phyloP scores from a whole-genome alignment of 2,113 vertebrate genomes.

The Thamnaconus septentrionalis region DNA sequence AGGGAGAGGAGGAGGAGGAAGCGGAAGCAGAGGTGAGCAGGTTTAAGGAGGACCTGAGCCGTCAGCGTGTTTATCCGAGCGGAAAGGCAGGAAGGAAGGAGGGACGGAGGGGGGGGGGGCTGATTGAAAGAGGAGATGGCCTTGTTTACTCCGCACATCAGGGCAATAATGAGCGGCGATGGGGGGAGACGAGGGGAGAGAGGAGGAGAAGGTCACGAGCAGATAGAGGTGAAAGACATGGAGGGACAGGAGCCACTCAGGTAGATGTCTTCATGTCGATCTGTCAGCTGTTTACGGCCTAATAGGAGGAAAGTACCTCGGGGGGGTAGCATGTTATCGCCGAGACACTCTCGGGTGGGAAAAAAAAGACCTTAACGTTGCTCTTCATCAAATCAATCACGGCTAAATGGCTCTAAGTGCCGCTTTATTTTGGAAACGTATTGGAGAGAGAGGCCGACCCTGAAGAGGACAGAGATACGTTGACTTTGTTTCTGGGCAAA shows the following conservation, averaged over 20 bases:
- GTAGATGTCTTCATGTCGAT: slow-evolving; percentile 11
- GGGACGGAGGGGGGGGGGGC: slow-evolving; percentile 6
- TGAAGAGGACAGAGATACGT: slow-evolving; percentile 1
- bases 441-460: not conserved
- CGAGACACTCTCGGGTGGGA: slow-evolving; percentile 1
- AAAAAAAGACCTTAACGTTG: not conserved
- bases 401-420: not conserved
- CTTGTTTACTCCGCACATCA: slow-evolving; percentile 46
- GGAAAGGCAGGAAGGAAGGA: slow-evolving; percentile 19
- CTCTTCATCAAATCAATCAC: slow-evolving; percentile 1
- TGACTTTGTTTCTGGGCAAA: not conserved
- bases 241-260: slow-evolving; percentile 13
- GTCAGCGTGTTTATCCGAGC: slow-evolving; percentile 26
- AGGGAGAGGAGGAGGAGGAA: not conserved
- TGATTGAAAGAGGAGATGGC: slow-evolving; percentile 31
- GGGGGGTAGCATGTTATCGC: slow-evolving; percentile 1
- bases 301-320: slow-evolving; percentile 8
- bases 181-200: slow-evolving; percentile 15
- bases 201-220: slow-evolving; percentile 12
- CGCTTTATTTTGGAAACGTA: too few species aligned
- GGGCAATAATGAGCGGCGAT: slow-evolving; percentile 47
- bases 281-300: slow-evolving; percentile 21
- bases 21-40: slow-evolving; percentile 22
- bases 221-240: slow-evolving; percentile 23
- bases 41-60: slow-evolving; percentile 13